Evolutionary conservation across 1,140 invertebrate genomes (phyloP), one percentile per base, ranked within the genome.

Genomic region (Pogonomyrmex californicus): DNA sequence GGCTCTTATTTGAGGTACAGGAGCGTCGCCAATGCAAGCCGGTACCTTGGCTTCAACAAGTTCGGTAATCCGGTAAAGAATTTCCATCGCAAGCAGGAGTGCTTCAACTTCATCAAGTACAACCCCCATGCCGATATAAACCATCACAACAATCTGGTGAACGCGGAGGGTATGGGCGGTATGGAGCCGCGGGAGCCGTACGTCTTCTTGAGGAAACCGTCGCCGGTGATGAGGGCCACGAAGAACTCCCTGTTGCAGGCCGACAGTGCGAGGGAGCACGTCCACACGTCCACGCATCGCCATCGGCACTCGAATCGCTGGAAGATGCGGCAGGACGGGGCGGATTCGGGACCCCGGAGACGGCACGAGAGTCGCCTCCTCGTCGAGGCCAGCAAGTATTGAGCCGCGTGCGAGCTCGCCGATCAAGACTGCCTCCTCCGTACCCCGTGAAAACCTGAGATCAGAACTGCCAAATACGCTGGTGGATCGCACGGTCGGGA

Each of bases 51-150:
- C 62, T 96, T 96, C 93, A 96, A 96, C 91, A 94, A 93, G 87
- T 90, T 87, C 51, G 96, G 96, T 1, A 94, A 94, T 83, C 96
- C 94, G 81, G 95, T 96, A 91, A 94, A 93, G 78, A 94, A 93
- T 54, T 92, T 89, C 6, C 93, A 93, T 23, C 93, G 93, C n/a
- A 87, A 94, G 30, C 93, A 94, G 63, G 94, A 95, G 86, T 96
- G 96, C 90, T 94, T 95, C 91, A 96, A 95, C 89, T 96, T 96
- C 94, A 93, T 96, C 56, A 96, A 96, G 92, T 94, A 94, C 78
- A 96, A 96, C 85, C 93, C 95, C 41, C 93, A 93, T 66, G 95
- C 95, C 87, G 93, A 94, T 89, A 96, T 96, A 88, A 90, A 93
- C 62, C 93, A 95, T 14, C 96, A 96, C 92, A 96, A 96, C 92